phyloP scores from a whole-genome alignment of 1,140 invertebrate genomes.

The Mizuhopecten yessoensis region DNA sequence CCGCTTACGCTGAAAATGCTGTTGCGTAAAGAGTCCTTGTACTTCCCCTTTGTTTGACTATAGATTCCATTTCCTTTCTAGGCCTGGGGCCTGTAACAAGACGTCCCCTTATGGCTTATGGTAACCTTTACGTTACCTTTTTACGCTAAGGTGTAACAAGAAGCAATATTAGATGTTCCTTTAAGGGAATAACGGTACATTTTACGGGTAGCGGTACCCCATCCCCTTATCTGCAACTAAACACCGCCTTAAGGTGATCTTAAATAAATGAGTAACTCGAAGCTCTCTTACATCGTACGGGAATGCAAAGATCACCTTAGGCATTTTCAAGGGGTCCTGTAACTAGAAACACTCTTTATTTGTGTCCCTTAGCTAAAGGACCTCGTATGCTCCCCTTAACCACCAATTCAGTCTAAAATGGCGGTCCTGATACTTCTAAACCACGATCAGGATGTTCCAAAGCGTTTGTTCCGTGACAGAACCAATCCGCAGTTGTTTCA shows the following conservation, averaged over 20 bases:
- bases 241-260: neutral
- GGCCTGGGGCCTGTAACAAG: constrained; percentile 27
- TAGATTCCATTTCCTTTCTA: too few relatives aligned
- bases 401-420: neutral
- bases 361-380: neutral
- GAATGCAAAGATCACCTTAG: neutral
- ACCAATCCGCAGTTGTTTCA: too few relatives aligned
- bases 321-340: neutral
- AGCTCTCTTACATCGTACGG: neutral
- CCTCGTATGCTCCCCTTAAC: neutral
- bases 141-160: neutral
- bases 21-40: too few relatives aligned
- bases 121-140: neutral
- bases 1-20: too few relatives aligned
- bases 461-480: constrained; percentile 23
- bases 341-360: neutral
- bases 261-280: neutral
- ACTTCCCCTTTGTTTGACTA: too few relatives aligned
- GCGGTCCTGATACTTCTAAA: neutral
- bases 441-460: neutral
- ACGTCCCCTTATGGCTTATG: constrained; percentile 16
- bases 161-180: neutral
- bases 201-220: neutral
- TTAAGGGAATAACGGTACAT: neutral
- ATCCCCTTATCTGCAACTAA: neutral